phyloP scores from a whole-genome alignment of 2,113 vertebrate species.

The Stigmatopora argus region DNA sequence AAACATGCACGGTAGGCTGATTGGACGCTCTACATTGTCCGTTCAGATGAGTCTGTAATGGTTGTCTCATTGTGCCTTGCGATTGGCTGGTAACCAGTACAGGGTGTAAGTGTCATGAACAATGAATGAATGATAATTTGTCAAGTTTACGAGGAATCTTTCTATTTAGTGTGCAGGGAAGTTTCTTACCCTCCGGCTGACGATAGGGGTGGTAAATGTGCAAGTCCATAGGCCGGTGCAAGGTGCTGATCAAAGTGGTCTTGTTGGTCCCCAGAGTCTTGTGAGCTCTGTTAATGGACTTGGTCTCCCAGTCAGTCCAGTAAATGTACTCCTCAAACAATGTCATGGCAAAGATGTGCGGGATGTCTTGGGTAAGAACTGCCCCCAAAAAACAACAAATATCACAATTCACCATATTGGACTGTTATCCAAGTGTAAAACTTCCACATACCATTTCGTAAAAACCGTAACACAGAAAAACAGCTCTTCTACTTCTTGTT shows the following conservation, averaged over 20 bases:
- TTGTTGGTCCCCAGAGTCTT: constrained; percentile 84
- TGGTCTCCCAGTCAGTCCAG: constrained; percentile 98
- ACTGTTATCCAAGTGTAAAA: not conserved
- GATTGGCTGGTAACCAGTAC: too few relatives aligned
- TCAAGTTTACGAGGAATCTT: too few relatives aligned
- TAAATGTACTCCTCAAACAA: constrained; percentile 96
- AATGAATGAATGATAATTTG: too few relatives aligned
- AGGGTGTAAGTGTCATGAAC: too few relatives aligned
- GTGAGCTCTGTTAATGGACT: constrained; percentile 91
- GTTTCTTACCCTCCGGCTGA: constrained; percentile 80
- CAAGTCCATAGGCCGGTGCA: constrained; percentile 93
- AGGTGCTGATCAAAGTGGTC: constrained; percentile 85
- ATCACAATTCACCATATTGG: not conserved
- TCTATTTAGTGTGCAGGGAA: too few relatives aligned
- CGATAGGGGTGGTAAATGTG: constrained; percentile 90
- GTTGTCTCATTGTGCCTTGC: too few relatives aligned
- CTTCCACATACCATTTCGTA: not conserved
- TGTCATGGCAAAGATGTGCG: constrained; percentile 91
- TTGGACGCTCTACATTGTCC: too few relatives aligned
- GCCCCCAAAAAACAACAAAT: not conserved
- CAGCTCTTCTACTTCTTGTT: not conserved
- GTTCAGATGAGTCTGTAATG: too few relatives aligned
- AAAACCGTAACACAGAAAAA: not conserved
- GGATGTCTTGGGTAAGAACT: constrained; percentile 92
- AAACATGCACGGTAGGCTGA: too few relatives aligned